Evolutionary conservation across 2,797 vertebrate genomes (phyloP).

Genomic region (Taeniopygia guttata): DNA sequence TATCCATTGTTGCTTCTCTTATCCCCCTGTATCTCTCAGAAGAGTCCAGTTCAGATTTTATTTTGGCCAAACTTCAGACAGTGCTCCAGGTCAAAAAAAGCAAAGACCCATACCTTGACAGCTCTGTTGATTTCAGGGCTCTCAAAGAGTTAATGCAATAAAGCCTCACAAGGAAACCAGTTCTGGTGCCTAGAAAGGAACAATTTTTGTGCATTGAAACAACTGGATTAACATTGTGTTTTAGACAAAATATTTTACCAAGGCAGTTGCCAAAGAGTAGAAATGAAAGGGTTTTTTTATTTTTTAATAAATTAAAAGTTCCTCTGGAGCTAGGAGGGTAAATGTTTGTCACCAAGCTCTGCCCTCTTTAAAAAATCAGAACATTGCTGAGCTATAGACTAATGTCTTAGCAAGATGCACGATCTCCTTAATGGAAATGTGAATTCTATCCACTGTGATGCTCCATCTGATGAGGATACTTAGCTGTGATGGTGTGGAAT

Average conservation of each 20-base stretch:
- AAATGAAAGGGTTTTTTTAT: not conserved
- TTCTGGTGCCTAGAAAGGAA: not conserved
- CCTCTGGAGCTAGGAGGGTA: not conserved
- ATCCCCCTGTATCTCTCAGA: not conserved
- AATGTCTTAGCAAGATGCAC: not conserved
- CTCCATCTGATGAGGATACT: conserved; percentile 16
- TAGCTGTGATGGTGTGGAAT: not conserved
- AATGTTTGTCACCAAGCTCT: not conserved
- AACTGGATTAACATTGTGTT: not conserved
- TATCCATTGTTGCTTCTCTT: not conserved
- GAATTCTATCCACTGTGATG: not conserved
- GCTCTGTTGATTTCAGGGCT: not conserved
- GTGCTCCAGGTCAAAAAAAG: not conserved
- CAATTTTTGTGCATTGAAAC: not conserved
- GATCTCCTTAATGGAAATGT: conserved; percentile 20
- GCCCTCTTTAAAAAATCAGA: not conserved
- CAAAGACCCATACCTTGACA: not conserved
- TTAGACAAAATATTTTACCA: not conserved
- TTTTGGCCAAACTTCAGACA: not conserved
- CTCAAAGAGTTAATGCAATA: not conserved
- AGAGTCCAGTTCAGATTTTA: not conserved
- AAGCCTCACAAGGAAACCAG: not conserved
- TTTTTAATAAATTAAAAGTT: not conserved
- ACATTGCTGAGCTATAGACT: not conserved
- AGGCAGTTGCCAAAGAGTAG: not conserved